These are phyloP conservation scores for Solea solea DNA, from an alignment of 2,113 vertebrate species.

Conservation along the genomic window DNA sequence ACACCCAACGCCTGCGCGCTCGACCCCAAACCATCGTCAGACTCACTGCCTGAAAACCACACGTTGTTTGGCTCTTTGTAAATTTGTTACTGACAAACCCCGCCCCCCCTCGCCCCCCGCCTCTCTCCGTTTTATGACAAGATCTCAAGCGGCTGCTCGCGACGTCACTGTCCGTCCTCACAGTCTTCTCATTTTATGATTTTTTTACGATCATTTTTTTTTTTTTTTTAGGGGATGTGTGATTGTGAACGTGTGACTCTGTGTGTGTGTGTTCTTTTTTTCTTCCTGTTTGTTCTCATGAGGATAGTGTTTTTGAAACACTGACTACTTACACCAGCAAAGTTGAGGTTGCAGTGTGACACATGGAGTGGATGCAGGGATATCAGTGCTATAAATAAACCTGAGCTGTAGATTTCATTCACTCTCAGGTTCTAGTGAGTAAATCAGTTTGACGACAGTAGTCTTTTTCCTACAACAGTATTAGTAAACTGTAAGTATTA, in stretches of 20 bases:
- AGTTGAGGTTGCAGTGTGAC: constrained; percentile 33
- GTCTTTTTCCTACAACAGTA: constrained; percentile 36
- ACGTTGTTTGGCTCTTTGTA: constrained; percentile 39
- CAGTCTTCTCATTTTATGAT: constrained; percentile 20
- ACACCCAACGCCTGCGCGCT: neutral
- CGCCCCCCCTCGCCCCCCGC: too few relatives aligned
- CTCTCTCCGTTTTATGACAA: neutral
- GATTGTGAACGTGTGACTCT: constrained; percentile 10
- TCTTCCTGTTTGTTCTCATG: constrained; percentile 10
- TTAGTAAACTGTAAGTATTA: constrained; percentile 38
- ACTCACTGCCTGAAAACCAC: constrained; percentile 16
- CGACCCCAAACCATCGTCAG: constrained; percentile 14
- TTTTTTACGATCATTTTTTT: constrained; percentile 3
- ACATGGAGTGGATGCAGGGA: constrained; percentile 25
- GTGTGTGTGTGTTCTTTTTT: neutral
- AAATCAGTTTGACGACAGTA: constrained; percentile 6
- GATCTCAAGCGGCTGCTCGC: constrained; percentile 31
- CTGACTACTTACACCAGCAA: constrained; percentile 73
- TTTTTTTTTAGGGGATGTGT: neutral
- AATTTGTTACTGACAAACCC: constrained; percentile 40
- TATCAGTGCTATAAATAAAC: constrained; percentile 24
- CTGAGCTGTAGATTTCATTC: constrained; percentile 24
- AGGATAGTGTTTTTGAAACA: constrained; percentile 25
- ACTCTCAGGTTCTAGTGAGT: constrained; percentile 1
- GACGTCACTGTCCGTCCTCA: constrained; percentile 7